Base-by-base conservation (phyloP, 2,888 invertebrate species). In the Cacoxenus indagator region DNA sequence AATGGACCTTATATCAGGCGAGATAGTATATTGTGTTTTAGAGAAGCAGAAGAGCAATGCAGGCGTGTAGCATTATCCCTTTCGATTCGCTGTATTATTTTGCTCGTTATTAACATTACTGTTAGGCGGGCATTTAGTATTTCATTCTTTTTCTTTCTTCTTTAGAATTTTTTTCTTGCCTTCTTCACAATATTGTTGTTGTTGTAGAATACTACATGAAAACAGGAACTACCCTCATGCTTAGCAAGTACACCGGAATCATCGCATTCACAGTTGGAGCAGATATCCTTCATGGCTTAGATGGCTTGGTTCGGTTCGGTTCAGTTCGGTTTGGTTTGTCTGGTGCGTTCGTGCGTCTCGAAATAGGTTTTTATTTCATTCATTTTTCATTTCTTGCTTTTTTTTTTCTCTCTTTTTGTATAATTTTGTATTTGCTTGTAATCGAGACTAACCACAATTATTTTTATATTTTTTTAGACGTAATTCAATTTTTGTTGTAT, bases 361-460 rank as follows among this genome's bases (percentile, higher is more conserved):
- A 9, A 51, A 51, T 51, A 51, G 14, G 55, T 26, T 48, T n/a
- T n/a, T n/a, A n/a, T n/a, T n/a, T n/a, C n/a, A 17, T 14, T 51
- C 19, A 8, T 51, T 51, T 55, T 55, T 26, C 55, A 48, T 14
- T 14, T 48, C 17, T 9, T 8, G 48, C 17, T 2, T 48, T 37
- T 48, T 48, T 46, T 4, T 46, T 17, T n/a, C n/a, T n/a, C n/a
- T 46, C 46, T 11, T 46, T 46, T 48, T 48, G 1, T 48, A 17
- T n/a, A n/a, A n/a, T n/a, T 48, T 48, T 48, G 48, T 48, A 48
- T n/a, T 14, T 48, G n/a, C 19, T 29, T 62, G 61, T 24, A 62
- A 62, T 62, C 61, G 61, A 62, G 61, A 62, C 61, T 62, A 45
- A 62, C 61, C 61, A 62, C 61, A 62, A 62, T 62, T 62, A 62